Evolutionary conservation across 1,140 invertebrate species (phyloP), one percentile per base, ranked within the genome.

Genomic region (Eupristina koningsbergeri): DNA sequence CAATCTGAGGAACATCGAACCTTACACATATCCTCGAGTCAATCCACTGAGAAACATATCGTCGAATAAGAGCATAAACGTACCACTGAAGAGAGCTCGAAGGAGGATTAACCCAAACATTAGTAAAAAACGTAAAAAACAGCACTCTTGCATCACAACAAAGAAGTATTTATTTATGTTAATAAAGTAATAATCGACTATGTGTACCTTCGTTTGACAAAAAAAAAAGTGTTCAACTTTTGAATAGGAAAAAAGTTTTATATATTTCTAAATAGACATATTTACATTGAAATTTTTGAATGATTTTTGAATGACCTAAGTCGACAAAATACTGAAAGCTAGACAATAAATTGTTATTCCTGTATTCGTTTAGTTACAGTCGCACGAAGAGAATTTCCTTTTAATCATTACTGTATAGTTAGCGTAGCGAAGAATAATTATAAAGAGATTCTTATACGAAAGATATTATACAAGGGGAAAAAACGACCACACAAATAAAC

Each of bases 191-290:
- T 47, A 79, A 69, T 41, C 41, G 31, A 80, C 50, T 73, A 26
- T 36, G 36, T 80, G 41, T 75, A 80, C 63, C 75, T 76, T 80
- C 45, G 36, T 85, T 84, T 85, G 61, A n/a, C n/a, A n/a, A n/a
- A n/a, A n/a, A n/a, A n/a, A n/a, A 67, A 85, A 67, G 67, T 77
- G 36, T 75, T 45, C 63, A 31, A 58, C 34, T 75, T 63, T 81
- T 45, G 61, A 39, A 80, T 76, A 84, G 63, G 36, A 77, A 81
- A 58, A 74, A 81, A 81, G 41, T 85, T 85, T 82, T 75, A 83
- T 82, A 79, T 79, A 82, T 79, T 82, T 79, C 81, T 85, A 80
- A 78, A 83, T 75, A 85, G 84, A 83, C 53, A 73, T 82, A 53
- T 82, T 81, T 82, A 82, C 71, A 83, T 61, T 81, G 36, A 85